phyloP scores from a whole-genome alignment of 2,113 vertebrate genomes.

The Aegithalos caudatus region DNA sequence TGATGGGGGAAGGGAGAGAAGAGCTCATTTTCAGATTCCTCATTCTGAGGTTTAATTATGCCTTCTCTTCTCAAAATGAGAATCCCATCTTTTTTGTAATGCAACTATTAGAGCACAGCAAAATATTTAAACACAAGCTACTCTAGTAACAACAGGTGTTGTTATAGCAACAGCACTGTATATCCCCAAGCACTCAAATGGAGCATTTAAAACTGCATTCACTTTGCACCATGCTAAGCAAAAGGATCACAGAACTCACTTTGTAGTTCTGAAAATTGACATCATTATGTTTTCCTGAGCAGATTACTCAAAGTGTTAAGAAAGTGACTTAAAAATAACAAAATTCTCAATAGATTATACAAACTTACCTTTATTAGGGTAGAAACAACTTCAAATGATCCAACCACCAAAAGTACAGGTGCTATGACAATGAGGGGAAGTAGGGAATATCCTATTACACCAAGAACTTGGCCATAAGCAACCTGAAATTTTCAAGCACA shows the following conservation, averaged over 20 bases:
- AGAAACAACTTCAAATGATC: conserved; percentile 90
- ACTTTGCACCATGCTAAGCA: not conserved
- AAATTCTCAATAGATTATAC: not conserved
- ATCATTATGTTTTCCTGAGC: not conserved
- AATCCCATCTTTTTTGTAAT: not conserved
- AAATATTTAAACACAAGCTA: not conserved
- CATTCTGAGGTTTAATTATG: not conserved
- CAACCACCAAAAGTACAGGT: conserved; percentile 89
- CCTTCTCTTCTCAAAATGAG: not conserved
- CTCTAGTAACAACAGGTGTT: not conserved
- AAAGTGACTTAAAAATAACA: not conserved
- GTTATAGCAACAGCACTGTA: not conserved
- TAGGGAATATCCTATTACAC: conserved; percentile 97
- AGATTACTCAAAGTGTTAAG: not conserved
- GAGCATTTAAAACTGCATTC: not conserved
- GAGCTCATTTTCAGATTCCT: not conserved
- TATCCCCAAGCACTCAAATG: not conserved
- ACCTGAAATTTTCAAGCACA: conserved; percentile 81
- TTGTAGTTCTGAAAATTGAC: not conserved
- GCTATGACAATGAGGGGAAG: conserved; percentile 97
- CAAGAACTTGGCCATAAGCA: conserved; percentile 95
- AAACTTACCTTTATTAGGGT: conserved; percentile 92
- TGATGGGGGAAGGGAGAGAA: not conserved
- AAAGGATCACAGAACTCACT: not conserved
- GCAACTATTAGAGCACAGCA: not conserved